phyloP scores from a whole-genome alignment of 2,888 invertebrate species.

The Tinea pellionella region DNA sequence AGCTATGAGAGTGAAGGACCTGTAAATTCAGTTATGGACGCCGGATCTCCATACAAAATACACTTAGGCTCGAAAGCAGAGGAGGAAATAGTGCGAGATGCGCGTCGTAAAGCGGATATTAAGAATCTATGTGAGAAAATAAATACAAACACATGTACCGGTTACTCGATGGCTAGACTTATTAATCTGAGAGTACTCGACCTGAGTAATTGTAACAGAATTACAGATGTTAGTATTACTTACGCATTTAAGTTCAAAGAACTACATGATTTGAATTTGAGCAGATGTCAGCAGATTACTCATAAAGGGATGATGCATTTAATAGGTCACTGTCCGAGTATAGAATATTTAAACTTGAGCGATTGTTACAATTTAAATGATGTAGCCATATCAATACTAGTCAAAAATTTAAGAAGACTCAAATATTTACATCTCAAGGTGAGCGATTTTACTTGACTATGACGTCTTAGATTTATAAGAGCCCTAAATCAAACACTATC shows the following conservation, averaged over 20 bases:
- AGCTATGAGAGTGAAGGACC: conserved; percentile 31
- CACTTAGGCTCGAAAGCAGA: conserved; percentile 75
- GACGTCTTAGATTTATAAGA: no score
- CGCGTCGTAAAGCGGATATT: conserved; percentile 72
- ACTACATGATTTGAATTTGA: conserved; percentile 71
- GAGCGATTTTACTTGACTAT: conserved; percentile 22
- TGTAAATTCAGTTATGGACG: conserved; percentile 39
- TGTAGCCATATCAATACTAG: conserved; percentile 56
- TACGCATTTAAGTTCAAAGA: conserved; percentile 76
- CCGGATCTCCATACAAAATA: conserved; percentile 45
- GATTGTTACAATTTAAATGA: conserved; percentile 78
- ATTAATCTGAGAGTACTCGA: conserved; percentile 70
- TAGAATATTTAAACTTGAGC: conserved; percentile 75
- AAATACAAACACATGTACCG: conserved; percentile 44
- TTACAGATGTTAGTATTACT: conserved; percentile 78
- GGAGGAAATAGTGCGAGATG: conserved; percentile 76
- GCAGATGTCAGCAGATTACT: conserved; percentile 77
- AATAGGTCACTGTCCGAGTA: conserved; percentile 74
- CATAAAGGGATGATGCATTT: conserved; percentile 73
- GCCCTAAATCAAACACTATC: no score
- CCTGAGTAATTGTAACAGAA: conserved; percentile 75
- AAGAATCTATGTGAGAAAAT: conserved; percentile 71
- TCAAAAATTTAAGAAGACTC: conserved; percentile 53
- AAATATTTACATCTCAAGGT: conserved; percentile 70
- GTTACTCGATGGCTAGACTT: conserved; percentile 66